Evolutionary conservation across 2,888 invertebrate species (phyloP), one percentile per base, ranked within the genome.

Genomic region (Drosophila anomalata): DNA sequence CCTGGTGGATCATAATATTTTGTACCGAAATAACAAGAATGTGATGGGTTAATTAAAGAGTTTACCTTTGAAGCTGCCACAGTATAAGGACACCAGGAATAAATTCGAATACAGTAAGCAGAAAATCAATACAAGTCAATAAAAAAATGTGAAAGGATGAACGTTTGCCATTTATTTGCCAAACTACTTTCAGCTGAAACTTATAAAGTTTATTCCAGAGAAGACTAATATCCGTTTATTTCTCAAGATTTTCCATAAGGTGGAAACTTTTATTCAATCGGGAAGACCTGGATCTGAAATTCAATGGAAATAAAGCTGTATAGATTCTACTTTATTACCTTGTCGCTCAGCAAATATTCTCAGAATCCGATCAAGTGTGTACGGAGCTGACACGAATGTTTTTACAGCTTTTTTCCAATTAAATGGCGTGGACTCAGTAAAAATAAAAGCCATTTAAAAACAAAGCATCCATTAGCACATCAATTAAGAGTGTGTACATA

Each of bases 391-490:
- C n/a, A n/a, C 22, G 14, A 63, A 46, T 36, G 12, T 29, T 9
- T 4, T 20, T 12, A 7, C n/a, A 17, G n/a, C 31, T 24, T 17
- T 52, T 63, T 41, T 31, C 36, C 31, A 46, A 52, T 62, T 39
- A 59, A 61, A 48, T 59, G 24, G 22, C 50, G 14, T 42, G 48
- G 42, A 20, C 51, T 12, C 33, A 29, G 31, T 52, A 55, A 61
- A 75, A 61, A 61, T 58, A 56, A 70, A 69, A 59, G 50, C 53
- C 48, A 53, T 68, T 67, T 29, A 29, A 57, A 54, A 60, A 55
- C 36, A 58, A 53, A 68, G 72, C 63, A 65, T 51, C 68, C 75
- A 77, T 72, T 72, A 72, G 73, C 61, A 61, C 63, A 58, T 56
- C 48, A 77, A 78, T 77, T 77, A 65, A 47, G 39, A 17, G 33